Base-by-base conservation (phyloP, 2,888 invertebrate genomes). In the Lapara coniferarum region DNA sequence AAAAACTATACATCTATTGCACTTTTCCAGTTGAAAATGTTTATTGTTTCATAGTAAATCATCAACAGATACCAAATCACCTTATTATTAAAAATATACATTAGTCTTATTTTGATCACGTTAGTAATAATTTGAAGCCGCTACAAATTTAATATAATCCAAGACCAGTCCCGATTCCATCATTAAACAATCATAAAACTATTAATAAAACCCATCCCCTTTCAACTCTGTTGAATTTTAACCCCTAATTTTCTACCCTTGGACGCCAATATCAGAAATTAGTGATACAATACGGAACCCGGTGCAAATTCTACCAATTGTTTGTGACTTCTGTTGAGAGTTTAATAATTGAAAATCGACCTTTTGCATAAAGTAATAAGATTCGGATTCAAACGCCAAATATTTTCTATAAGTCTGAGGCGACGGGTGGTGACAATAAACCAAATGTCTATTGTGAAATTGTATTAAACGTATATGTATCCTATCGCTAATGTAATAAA, bases 381-480 rank as follows among this genome's bases (percentile, higher is more conserved):
- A 75, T 73, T 72, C 69, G 73, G 72, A 75, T 72, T 72, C 19
- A 19, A 19, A 46, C 71, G 69, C 68, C 71, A 66, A 73, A 49
- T 71, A 75, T 71, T 58, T 70, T 69, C 71, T 80, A 82, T 83
- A 86, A 89, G 85, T 88, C 87, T 85, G 85, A 85, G 84, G 79
- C 90, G 85, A 85, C 90, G 90, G 90, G 90, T 87, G 90, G 90
- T 88, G 89, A 90, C 90, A 90, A 89, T 89, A 87, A 89, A 87
- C 83, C 89, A 86, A 90, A 89, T 90, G 89, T 89, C 63, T 85
- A 87, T 90, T 89, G 87, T 86, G 75, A 63, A 74, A 71, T 49
- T 69, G 51, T 70, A 70, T 72, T 73, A 70, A 71, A 67, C 68
- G 74, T 82, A 75, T 81, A 81, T 82, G 75, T 76, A 74, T 75